Percentiles rank a stretch among this genome's conserved stretches.
Evolutionary conservation across 37 sponge, comb jelly and placozoan species (phyloP).

Genomic region (Cliona cf. orientalis): DNA sequence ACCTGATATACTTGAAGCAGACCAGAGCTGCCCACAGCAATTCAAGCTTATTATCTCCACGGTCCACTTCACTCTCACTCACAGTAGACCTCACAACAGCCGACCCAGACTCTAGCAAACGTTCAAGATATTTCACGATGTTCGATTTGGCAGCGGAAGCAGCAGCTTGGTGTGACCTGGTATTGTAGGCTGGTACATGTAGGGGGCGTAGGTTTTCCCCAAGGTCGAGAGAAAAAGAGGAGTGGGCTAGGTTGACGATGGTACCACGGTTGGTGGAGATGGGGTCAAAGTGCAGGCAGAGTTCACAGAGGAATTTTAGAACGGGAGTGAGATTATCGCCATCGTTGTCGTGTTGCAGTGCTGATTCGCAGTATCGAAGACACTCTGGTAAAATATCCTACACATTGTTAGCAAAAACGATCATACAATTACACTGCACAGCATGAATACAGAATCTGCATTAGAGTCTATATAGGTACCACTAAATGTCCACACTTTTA

Average conservation of each 20-base stretch:
- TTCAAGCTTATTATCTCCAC: background rate
- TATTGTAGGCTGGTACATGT: no score
- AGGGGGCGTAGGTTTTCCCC: no score
- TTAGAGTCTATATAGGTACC: no score
- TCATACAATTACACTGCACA: background rate
- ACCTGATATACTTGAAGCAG: constrained; percentile 38
- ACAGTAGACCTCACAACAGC: background rate
- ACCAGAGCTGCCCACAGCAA: constrained; percentile 32
- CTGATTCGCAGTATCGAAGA: constrained; percentile 41
- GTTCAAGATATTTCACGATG: no score
- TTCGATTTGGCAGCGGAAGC: no score
- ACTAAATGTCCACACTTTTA: background rate
- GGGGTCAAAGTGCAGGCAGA: constrained; percentile 32
- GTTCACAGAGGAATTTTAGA: constrained; percentile 32
- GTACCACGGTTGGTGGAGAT: background rate
- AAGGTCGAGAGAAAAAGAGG: no score
- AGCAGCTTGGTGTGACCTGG: no score
- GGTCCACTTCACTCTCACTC: background rate
- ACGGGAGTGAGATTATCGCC: background rate
- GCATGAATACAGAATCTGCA: no score
- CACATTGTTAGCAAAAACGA: no score
- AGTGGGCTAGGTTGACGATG: no score
- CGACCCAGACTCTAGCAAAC: constrained; percentile 11
- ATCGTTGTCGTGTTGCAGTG: background rate
- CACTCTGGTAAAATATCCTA: constrained; percentile 17